Conservation (phyloP, 2,113 vertebrate species). For the Bufo bufo region DNA sequence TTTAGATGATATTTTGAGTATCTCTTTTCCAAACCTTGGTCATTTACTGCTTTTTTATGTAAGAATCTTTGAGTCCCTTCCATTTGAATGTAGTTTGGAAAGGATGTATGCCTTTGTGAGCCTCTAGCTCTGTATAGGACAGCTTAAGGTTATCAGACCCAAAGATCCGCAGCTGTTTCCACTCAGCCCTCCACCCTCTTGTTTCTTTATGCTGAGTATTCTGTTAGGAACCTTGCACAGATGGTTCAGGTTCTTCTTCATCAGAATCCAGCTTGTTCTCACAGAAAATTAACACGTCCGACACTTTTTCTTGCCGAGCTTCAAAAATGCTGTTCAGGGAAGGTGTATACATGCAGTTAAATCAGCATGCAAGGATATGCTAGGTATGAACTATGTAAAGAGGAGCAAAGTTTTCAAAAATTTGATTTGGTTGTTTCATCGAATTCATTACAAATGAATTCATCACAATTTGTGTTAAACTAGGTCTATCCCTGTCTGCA, state of each 20-base stretch:
- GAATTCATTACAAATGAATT: no score
- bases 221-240: slow-evolving; percentile 55
- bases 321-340: background rate
- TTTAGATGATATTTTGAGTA: background rate
- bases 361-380: background rate
- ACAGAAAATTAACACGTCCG: slow-evolving; percentile 30
- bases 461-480: no score
- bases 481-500: no score
- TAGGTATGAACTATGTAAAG: background rate
- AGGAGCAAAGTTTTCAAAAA: no score
- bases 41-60: slow-evolving; percentile 12
- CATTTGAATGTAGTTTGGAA: slow-evolving; percentile 38
- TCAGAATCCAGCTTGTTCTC: slow-evolving; percentile 42
- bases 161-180: slow-evolving; percentile 56
- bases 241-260: slow-evolving; percentile 47
- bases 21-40: slow-evolving; percentile 30
- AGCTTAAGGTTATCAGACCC: slow-evolving; percentile 52
- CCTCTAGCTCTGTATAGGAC: slow-evolving; percentile 47
- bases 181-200: slow-evolving; percentile 44
- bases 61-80: slow-evolving; percentile 8
- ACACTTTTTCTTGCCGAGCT: slow-evolving; percentile 12
- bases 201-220: slow-evolving; percentile 48
- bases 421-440: no score
- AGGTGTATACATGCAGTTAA: background rate
- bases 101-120: slow-evolving; percentile 6